A percentile compares a stretch with the other conserved stretches of the same genome.
These are phyloP conservation scores for Corythornis cristatus DNA, from an alignment of 2,113 vertebrate genomes.

Conservation along the genomic window DNA sequence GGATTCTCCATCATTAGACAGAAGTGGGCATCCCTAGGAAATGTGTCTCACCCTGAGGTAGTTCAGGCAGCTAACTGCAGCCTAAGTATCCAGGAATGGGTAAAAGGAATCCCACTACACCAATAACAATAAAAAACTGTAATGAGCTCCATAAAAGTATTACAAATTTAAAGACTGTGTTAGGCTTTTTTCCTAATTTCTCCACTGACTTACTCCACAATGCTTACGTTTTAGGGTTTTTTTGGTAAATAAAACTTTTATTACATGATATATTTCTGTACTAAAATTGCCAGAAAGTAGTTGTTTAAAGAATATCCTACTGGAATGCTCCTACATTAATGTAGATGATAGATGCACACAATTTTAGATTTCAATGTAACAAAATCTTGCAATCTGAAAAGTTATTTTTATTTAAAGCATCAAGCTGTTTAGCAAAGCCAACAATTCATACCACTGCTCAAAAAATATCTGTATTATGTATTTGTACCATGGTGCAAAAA, in stretches of 20 bases:
- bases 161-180: not conserved
- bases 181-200: not conserved
- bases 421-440: not conserved
- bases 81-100: not conserved
- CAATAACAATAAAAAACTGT: not conserved
- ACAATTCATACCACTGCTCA: not conserved
- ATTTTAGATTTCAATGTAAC: not conserved
- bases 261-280: not conserved
- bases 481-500: not conserved
- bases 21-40: not conserved
- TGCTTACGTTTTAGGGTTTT: not conserved
- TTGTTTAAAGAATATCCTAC: not conserved
- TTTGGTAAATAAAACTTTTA: not conserved
- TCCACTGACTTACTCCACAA: not conserved
- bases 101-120: not conserved
- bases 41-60: not conserved
- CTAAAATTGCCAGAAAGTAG: not conserved
- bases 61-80: not conserved
- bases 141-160: not conserved
- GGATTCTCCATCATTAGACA: not conserved
- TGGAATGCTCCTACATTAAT: not conserved
- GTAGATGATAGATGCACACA: not conserved
- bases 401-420: not conserved
- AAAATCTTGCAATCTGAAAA: not conserved
- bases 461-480: not conserved